A percentile compares a stretch with the other conserved stretches of the same genome.
Evolutionary conservation across 2,797 vertebrate genomes (phyloP).

Genomic region (Selene dorsalis): DNA sequence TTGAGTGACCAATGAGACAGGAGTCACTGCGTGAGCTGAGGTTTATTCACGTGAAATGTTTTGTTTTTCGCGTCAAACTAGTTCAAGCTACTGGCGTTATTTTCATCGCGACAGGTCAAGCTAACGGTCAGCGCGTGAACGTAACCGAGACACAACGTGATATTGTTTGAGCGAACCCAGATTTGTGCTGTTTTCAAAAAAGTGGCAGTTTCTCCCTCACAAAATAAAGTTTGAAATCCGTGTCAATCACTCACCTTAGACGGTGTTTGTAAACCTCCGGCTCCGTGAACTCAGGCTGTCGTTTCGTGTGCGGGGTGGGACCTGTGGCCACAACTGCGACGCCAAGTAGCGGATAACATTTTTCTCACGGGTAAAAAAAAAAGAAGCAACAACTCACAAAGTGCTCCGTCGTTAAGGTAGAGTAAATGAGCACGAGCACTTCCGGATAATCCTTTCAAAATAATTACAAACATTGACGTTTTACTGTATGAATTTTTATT

Average conservation of each 20-base stretch:
- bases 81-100: background rate
- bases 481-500: background rate
- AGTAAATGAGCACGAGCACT: accelerated
- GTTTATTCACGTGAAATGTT: background rate
- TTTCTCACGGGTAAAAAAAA: conserved; percentile 51
- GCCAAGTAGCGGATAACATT: conserved; percentile 54
- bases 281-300: background rate
- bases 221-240: background rate
- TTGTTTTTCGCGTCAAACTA: background rate
- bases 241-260: conserved; percentile 44
- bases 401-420: accelerated
- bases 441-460: conserved; percentile 23
- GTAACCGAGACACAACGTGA: conserved; percentile 23
- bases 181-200: background rate
- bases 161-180: background rate
- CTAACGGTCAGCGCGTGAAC: conserved; percentile 1
- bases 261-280: background rate
- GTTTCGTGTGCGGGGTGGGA: background rate
- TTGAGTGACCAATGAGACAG: background rate
- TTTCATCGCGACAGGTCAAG: background rate
- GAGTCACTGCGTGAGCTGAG: too few species aligned
- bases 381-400: background rate
- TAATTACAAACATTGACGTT: accelerated
- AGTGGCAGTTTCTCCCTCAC: background rate
- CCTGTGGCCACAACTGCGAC: conserved; percentile 25